phyloP scores from a whole-genome alignment of 1,140 invertebrate species.

The Tetramorium simillimum region DNA sequence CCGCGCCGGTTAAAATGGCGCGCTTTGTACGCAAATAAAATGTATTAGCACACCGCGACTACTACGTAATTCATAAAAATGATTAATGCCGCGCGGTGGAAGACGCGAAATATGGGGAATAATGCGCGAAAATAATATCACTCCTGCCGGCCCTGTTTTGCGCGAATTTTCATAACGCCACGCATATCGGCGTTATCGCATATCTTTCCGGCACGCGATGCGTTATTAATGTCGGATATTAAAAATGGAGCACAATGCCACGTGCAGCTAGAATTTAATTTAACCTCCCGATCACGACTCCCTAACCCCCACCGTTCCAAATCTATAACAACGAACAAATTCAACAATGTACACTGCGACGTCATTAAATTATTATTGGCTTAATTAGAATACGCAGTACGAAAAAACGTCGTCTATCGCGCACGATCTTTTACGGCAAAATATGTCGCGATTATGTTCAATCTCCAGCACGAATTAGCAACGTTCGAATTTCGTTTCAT shows the following conservation, averaged over 20 bases:
- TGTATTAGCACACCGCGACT: not conserved
- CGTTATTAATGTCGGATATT: constrained; percentile 44
- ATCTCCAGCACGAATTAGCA: not conserved
- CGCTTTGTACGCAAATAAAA: constrained; percentile 39
- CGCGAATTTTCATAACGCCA: constrained; percentile 33
- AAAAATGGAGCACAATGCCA: constrained; percentile 29
- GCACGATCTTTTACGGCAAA: not conserved
- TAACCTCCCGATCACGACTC: not conserved
- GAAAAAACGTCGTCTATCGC: not conserved
- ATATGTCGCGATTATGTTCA: not conserved
- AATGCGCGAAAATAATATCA: constrained; percentile 51
- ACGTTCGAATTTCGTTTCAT: not conserved
- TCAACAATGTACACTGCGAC: not conserved
- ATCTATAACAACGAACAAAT: constrained; percentile 5
- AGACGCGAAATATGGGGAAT: constrained; percentile 32
- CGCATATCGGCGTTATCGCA: constrained; percentile 37
- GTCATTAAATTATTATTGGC: not conserved
- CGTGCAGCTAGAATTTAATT: constrained; percentile 48
- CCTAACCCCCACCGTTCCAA: not conserved
- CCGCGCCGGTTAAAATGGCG: not conserved
- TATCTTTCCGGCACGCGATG: constrained; percentile 21
- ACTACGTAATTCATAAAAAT: constrained; percentile 26
- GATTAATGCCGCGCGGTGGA: constrained; percentile 5
- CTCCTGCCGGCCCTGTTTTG: not conserved
- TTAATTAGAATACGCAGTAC: not conserved